Conservation (phyloP, 1,140 invertebrate species). For the Caenorhabditis inopinata region DNA sequence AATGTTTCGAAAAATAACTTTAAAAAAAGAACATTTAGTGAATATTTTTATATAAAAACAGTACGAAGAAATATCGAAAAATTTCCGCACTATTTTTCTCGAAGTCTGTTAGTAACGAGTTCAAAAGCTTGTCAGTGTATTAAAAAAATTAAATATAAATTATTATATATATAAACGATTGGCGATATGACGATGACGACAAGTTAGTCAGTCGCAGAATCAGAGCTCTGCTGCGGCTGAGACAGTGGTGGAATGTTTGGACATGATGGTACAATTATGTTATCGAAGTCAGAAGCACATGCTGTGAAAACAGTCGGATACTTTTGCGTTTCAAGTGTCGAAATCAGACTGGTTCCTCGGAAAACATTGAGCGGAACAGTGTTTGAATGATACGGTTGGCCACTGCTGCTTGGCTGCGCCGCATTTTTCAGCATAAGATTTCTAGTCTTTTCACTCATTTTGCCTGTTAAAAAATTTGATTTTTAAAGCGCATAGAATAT, state of each 20-base stretch:
- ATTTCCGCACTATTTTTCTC: too few species aligned
- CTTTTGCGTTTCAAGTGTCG: neutral
- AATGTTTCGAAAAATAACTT: too few species aligned
- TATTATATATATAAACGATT: too few species aligned
- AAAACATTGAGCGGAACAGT: neutral
- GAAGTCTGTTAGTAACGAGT: too few species aligned
- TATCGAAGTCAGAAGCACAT: neutral
- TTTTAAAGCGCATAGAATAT: too few species aligned
- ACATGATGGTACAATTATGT: neutral
- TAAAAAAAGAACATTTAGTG: too few species aligned
- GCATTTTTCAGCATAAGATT: conserved; percentile 9
- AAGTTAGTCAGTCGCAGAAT: neutral
- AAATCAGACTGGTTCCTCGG: neutral
- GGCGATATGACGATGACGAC: too few species aligned
- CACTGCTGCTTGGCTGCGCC: neutral
- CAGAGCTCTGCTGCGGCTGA: too few species aligned
- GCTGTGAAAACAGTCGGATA: conserved; percentile 2
- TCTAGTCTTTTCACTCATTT: neutral
- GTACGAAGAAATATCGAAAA: too few species aligned
- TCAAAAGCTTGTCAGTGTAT: too few species aligned
- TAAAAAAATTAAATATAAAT: too few species aligned
- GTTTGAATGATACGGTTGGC: neutral
- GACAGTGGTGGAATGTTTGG: neutral
- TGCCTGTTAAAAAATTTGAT: neutral
- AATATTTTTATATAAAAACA: too few species aligned